phyloP scores from a whole-genome alignment of 2,113 vertebrate species.

The Dolichotis patagonum region DNA sequence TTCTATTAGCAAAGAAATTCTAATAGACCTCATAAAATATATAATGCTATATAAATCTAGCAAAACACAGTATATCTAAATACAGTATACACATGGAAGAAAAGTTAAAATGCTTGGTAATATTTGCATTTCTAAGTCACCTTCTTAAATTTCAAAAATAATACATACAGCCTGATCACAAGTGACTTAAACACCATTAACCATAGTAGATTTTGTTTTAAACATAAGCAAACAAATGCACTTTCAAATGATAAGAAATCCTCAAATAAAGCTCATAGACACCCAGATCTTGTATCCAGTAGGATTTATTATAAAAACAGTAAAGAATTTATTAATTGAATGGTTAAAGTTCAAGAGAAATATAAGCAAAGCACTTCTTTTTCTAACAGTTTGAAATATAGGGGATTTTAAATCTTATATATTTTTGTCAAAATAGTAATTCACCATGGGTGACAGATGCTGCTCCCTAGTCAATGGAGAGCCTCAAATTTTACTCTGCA shows the following conservation, averaged over 20 bases:
- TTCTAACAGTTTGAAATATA: conserved; percentile 49
- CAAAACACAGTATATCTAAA: conserved; percentile 8
- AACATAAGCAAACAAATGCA: background rate
- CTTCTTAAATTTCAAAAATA: conserved; percentile 9
- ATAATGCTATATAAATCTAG: background rate
- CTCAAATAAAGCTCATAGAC: conserved; percentile 22
- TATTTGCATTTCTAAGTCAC: background rate
- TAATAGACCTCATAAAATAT: conserved; percentile 3
- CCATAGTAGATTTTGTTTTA: conserved; percentile 18
- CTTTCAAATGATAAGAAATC: background rate
- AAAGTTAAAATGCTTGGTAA: background rate
- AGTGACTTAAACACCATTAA: background rate
- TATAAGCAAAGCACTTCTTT: conserved; percentile 30
- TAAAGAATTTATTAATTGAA: conserved; percentile 37
- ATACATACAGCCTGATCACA: background rate
- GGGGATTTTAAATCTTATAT: conserved; percentile 58
- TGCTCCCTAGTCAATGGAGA: conserved; percentile 67
- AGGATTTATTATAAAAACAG: conserved; percentile 40
- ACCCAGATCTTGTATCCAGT: background rate
- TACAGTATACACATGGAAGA: background rate
- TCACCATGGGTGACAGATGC: conserved; percentile 72
- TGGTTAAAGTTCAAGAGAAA: conserved; percentile 45
- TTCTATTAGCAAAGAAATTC: background rate
- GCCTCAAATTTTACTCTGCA: conserved; percentile 71
- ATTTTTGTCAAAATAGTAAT: conserved; percentile 63